These are phyloP conservation scores for Tipula confusa DNA, from an alignment of 2,888 invertebrate species.

Conservation along the genomic window DNA sequence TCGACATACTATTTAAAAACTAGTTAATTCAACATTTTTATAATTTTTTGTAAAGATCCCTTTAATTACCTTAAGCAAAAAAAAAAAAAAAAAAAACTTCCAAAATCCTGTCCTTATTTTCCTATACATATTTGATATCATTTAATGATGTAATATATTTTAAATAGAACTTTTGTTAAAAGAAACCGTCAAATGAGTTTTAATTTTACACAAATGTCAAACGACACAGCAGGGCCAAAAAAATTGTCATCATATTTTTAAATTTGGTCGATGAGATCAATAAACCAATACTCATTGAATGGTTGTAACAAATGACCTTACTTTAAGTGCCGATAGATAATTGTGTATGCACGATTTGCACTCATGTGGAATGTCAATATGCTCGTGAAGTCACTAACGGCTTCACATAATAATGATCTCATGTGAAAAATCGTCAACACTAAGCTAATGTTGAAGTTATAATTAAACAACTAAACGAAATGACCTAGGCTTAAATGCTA, in stretches of 20 bases:
- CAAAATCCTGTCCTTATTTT: neutral
- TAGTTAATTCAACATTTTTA: neutral
- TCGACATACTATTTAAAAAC: neutral
- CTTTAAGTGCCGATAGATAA: neutral
- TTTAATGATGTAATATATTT: neutral
- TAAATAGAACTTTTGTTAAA: conserved; percentile 3
- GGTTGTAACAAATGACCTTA: neutral
- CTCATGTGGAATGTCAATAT: neutral
- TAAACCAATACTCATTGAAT: neutral
- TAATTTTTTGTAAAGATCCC: neutral
- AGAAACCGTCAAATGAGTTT: neutral
- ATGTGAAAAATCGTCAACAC: neutral
- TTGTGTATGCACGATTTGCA: neutral
- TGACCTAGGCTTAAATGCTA: neutral
- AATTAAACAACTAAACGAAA: neutral
- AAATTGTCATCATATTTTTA: neutral
- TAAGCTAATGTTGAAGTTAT: no score
- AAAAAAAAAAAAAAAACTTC: neutral
- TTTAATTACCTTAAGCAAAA: neutral
- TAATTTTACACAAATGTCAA: neutral
- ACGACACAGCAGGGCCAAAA: neutral
- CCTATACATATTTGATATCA: neutral
- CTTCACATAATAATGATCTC: neutral
- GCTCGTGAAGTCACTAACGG: neutral
- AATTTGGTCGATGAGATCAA: neutral